phyloP scores from a whole-genome alignment of 2,888 invertebrate species.

The Cyclophora albipunctata region DNA sequence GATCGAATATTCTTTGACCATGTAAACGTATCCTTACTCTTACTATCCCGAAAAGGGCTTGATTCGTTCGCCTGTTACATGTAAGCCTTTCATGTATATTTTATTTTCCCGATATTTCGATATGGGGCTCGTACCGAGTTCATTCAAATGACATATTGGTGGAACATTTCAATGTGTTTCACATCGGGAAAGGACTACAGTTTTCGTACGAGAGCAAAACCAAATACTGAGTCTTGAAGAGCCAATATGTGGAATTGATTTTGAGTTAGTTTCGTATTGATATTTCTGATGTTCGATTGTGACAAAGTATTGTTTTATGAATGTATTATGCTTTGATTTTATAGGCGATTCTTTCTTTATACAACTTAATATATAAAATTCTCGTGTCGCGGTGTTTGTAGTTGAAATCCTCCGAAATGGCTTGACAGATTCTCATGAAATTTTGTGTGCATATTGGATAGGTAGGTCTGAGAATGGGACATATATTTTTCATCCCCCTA shows the following conservation, averaged over 20 bases:
- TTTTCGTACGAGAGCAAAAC: slow-evolving; percentile 53
- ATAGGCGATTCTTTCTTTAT: no score
- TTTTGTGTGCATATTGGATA: no score
- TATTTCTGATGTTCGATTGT: no score
- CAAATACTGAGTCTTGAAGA: slow-evolving; percentile 49
- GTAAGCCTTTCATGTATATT: slow-evolving; percentile 69
- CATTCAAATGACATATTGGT: slow-evolving; percentile 70
- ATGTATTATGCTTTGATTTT: not conserved
- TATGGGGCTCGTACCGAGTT: slow-evolving; percentile 58
- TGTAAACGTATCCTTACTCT: slow-evolving; percentile 52
- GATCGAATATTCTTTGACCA: slow-evolving; percentile 52
- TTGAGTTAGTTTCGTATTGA: slow-evolving; percentile 23
- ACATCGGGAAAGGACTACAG: slow-evolving; percentile 48
- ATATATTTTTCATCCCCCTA: no score
- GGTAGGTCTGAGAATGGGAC: no score
- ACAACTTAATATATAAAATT: no score
- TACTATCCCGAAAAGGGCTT: slow-evolving; percentile 49
- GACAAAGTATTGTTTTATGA: no score
- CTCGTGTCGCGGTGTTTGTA: no score
- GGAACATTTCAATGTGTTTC: slow-evolving; percentile 55
- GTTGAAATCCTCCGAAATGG: no score
- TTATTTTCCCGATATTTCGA: slow-evolving; percentile 59
- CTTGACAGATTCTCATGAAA: no score
- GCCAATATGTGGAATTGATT: slow-evolving; percentile 53
- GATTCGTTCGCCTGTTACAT: slow-evolving; percentile 52